These are phyloP conservation scores for Nasonia oneida DNA, from an alignment of 2,888 invertebrate genomes.

Conservation along the genomic window DNA sequence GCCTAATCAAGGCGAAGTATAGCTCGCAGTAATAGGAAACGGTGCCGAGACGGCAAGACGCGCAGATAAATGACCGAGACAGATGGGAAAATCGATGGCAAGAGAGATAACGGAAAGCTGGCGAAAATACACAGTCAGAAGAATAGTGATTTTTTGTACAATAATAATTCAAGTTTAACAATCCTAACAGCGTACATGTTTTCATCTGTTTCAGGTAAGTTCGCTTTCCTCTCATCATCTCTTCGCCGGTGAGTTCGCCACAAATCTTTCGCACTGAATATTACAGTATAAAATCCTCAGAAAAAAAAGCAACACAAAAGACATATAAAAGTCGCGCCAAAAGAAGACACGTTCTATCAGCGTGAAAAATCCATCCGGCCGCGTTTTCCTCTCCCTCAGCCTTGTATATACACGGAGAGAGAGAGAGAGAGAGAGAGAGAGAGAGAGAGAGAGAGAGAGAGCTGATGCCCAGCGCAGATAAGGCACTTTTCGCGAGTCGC, in stretches of 20 bases:
- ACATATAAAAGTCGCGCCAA: neutral
- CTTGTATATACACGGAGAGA: neutral
- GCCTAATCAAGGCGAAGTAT: constrained; percentile 29
- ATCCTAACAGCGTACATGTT: too few relatives aligned
- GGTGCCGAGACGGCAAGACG: constrained; percentile 35
- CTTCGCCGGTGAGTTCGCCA: too few relatives aligned
- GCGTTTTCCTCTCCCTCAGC: neutral
- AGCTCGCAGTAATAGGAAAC: constrained; percentile 23
- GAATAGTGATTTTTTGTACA: neutral
- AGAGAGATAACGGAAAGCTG: neutral
- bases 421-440: too few relatives aligned
- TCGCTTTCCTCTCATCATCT: too few relatives aligned
- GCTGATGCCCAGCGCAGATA: constrained; percentile 56
- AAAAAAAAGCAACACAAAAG: neutral
- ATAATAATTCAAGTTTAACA: neutral
- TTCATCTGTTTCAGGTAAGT: too few relatives aligned
- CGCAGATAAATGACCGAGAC: constrained; percentile 19
- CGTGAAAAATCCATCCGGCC: constrained; percentile 31
- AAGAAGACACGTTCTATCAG: neutral
- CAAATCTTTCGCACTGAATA: neutral
- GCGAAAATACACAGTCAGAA: neutral
- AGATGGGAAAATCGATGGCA: constrained; percentile 5
- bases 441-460: neutral
- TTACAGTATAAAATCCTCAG: too few relatives aligned
- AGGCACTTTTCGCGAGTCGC: constrained; percentile 39